Evolutionary conservation across 2,797 vertebrate genomes (phyloP), one percentile per base, ranked within the genome.

Genomic region (Apogon hyalosoma): DNA sequence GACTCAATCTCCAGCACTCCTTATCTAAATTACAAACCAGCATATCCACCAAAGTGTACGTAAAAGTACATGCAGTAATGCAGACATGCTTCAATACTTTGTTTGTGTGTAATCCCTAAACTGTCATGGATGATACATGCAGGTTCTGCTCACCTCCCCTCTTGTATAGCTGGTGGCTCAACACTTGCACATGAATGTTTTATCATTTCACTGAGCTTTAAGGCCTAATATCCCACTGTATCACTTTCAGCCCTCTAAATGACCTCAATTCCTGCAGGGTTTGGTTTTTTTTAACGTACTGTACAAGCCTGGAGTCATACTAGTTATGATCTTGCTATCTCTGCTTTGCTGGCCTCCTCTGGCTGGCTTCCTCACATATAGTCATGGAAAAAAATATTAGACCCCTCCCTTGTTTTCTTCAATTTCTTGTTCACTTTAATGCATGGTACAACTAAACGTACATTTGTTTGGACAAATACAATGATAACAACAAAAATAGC

Each of bases 81-180:
- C 19, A 39, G 52, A 67, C 63, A 60, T 62, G 75, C 75, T 80
- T 40, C 67, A 59, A 16, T 54, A 54, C 47, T 63, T 40, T 71
- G 57, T 60, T 40, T 71, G 57, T 60, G 56, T 12, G 47, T 82
- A 76, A 76, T 79, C 80, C 79, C 77, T 40, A 15, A 69, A 73
- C 77, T 57, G 71, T 79, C 77, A 71, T 28, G 36, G 61, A 66
- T 80, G 82, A 85, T 78, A 68, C 69, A 69, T 69, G 74, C 60
- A 70, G 70, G 63, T 64, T 45, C 67, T 19, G 54, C 61, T 52
- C 64, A 28, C 58, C 66, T 50, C 21, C 57, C 70, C 69, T 15
- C 55, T 47, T 73, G 31, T 61, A 47, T 14, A n/a, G 63, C 78
- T 74, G 59, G 58, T 43, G 75, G 77, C 66, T 75, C 52, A 16